Evolutionary conservation across 2,888 invertebrate species (phyloP), one percentile per base, ranked within the genome.

Genomic region (Philopedon plagiatum): DNA sequence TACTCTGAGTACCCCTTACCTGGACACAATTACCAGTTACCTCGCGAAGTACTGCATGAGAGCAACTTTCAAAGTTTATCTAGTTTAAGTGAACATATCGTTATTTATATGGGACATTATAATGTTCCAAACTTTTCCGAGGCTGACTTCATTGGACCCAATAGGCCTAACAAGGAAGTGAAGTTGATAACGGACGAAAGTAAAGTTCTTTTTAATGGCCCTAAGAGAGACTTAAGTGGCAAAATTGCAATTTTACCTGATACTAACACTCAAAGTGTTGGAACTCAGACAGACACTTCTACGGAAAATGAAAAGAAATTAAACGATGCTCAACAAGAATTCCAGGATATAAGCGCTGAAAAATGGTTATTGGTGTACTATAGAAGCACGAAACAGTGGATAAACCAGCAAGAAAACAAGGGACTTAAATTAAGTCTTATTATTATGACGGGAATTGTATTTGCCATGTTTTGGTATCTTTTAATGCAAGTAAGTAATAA

Each of bases 371-470:
- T 60, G 9, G 46, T 32, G 8, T 68, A 70, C 18, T 79, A 78
- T 64, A 61, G 60, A 13, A 41, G 19, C 37, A 79, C 85, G 0
- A 88, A 89, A 75, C 79, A 86, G 9, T 94, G 93, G 93, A 84
- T 93, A 0, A 90, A 91, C 80, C 91, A 92, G 78, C 93, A 94
- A 79, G 94, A 94, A 77, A 93, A 93, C 81, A 91, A 92, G 80
- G 91, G 89, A 2, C 84, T 93, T 0, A 93, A 93, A 84, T 87
- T 93, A 49, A 88, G 90, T 18, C 83, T 94, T 1, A 90, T 93
- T 32, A 88, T 93, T 64, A 86, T 93, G 54, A 87, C 91, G 29
- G 90, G 92, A 54, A 87, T 91, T 74, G 90, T 93, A 67, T 87
- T 93, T 71, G 88, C 90, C 18, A 90, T 93, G 90, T 91, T 92